Evolutionary conservation across 1,140 invertebrate genomes (phyloP), one percentile per base, ranked within the genome.

Genomic region (Panagrolaimus sp.): DNA sequence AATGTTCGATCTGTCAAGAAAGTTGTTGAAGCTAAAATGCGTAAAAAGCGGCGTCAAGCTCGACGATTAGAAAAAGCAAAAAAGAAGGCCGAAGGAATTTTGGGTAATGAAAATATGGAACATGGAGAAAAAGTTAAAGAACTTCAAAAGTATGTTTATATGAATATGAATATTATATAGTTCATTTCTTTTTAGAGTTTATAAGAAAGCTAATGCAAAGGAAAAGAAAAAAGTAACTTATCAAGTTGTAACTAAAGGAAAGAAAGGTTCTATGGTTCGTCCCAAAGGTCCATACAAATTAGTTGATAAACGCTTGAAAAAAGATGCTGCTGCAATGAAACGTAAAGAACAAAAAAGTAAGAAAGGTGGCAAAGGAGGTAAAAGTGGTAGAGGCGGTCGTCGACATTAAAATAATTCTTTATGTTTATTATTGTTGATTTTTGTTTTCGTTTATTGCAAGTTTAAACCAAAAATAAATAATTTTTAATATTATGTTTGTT

Each of bases 1-100:
- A 93, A 98, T 85, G 90, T 89, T 0, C 86, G 92, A 65, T 92
- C 96, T 14, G 95, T 98, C 57, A 98, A 98, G 84, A 99, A 98
- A 87, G 91, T 98, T 0, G 89, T 94, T 73, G 93, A 99, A 86
- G 96, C 96, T 0, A 98, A 96, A 84, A 92, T 92, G 0, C 88
- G 96, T 57, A 98, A 98, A 87, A 96, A 97, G 88, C 90, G 89
- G 81, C 89, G 92, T 72, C 89, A 67, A 31, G 20, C 74, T 13
- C 63, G 71, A 71, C 90, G 90, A 82, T 84, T 98, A 82, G 92
- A 96, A 75, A 92, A 90, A 78, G 93, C 93, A 0, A 92, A 94
- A 84, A 98, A 98, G 85, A 93, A 92, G 83, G 90, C 93, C 1
- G 94, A 98, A 83, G 87, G 88, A 16, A 86, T 98, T 11, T 88